phyloP scores from a whole-genome alignment of 1,140 invertebrate genomes.

The Trichoplusia ni region DNA sequence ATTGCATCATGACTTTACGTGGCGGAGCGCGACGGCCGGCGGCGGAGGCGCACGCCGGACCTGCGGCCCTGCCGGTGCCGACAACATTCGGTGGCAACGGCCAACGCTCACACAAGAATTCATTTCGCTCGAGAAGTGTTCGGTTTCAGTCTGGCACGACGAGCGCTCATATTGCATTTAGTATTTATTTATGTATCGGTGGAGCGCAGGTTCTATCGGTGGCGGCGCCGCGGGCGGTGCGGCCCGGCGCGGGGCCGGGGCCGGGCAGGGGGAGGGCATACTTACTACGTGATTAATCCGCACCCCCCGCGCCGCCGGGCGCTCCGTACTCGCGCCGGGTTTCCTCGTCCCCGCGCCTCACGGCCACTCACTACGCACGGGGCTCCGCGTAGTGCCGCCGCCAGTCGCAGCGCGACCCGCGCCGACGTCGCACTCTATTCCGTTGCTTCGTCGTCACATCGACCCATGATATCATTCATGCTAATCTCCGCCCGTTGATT shows the following conservation, averaged over 20 bases:
- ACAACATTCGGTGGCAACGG: slow-evolving; percentile 73
- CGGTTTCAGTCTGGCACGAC: slow-evolving; percentile 78
- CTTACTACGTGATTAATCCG: slow-evolving; percentile 81
- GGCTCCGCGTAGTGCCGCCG: slow-evolving; percentile 71
- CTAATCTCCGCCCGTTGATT: slow-evolving; percentile 76
- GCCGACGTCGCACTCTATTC: slow-evolving; percentile 60
- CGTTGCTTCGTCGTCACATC: slow-evolving; percentile 38
- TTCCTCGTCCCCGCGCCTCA: slow-evolving; percentile 79
- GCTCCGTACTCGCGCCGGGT: slow-evolving; percentile 75
- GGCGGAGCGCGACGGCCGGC: slow-evolving; percentile 50
- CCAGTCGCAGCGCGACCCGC: slow-evolving; percentile 77
- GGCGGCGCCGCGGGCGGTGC: slow-evolving; percentile 51
- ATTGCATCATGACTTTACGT: slow-evolving; percentile 60
- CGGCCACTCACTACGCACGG: slow-evolving; percentile 79
- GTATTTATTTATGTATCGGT: slow-evolving; percentile 78
- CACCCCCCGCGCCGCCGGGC: slow-evolving; percentile 54
- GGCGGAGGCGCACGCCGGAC: too few species aligned
- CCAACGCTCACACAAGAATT: slow-evolving; percentile 70
- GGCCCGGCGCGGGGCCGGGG: slow-evolving; percentile 51
- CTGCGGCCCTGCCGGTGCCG: too few species aligned
- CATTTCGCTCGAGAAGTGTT: slow-evolving; percentile 78
- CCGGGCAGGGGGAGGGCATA: slow-evolving; percentile 70
- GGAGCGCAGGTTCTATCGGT: slow-evolving; percentile 70
- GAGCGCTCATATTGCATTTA: slow-evolving; percentile 71
- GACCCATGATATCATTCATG: slow-evolving; percentile 73